Evolutionary conservation across 2,888 invertebrate genomes (phyloP), one percentile per base, ranked within the genome.

Genomic region (Anagyrus pseudococci): DNA sequence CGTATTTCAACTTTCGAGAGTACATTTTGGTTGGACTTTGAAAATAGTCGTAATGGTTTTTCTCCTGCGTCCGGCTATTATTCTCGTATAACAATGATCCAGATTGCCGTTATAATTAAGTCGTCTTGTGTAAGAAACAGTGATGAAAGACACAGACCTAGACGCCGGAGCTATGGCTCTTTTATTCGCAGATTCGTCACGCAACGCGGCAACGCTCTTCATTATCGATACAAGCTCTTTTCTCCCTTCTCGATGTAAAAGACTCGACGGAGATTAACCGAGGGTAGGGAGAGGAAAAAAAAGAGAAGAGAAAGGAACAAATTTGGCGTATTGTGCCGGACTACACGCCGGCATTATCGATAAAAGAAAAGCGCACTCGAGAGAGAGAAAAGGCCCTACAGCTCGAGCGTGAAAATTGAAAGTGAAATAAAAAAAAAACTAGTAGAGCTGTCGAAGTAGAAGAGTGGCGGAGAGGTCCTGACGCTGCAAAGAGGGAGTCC

Each of bases 331-430:
- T 48, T 47, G 15, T 40, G 13, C 26, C 13, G 26, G 17, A 6
- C 13, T 2, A 17, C 22, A 26, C 13, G 8, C 44, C 7, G 19
- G 25, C 49, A 19, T 8, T 2, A 37, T 37, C 48, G 26, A 56
- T 37, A 46, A 50, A 57, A 48, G 46, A 17, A 46, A 44, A 8
- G 4, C 23, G 19, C 40, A 23, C 52, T 17, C 20, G 25, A 48
- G 50, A 49, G 22, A 4, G 19, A 49, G 26, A 26, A 49, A 26
- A 49, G 29, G 20, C 33, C 33, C 33, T 25, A 19, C 8, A 29
- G 37, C 22, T 37, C n/a, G 29, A 41, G 26, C 22, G 46, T 17
- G 53, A 62, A 64, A 59, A 64, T 59, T 54, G 50, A 59, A 59
- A 59, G 37, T 40, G 26, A 40, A 10, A 19, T 6, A 20, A 7